Base-by-base conservation (phyloP, 2,888 invertebrate species). In the Pyralis farinalis region DNA sequence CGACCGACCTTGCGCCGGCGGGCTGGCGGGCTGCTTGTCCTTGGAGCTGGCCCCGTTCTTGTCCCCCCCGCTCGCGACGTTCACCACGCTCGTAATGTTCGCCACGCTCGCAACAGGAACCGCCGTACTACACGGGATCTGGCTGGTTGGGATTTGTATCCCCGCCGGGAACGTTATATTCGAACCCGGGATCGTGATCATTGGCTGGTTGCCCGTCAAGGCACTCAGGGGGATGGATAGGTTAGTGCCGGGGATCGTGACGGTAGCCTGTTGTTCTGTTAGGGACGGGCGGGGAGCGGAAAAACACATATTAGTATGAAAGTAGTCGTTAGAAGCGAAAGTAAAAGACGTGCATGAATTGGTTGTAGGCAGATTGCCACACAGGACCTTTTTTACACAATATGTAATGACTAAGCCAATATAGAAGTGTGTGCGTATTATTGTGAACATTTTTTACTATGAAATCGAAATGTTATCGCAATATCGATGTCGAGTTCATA, bases 221-320 rank as follows among this genome's bases (percentile, higher is more conserved):
- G 87, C 85, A 68, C 79, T 81, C 63, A 90, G 58, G 39, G 92
- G 92, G 56, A 92, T 91, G 64, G 90, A 83, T 56, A 92, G 84
- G 77, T 92, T 92, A 62, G 92, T 92, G 67, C 92, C 92, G 42
- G 92, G 92, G 58, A 92, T 91, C 38, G 90, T 90, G 58, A 92
- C 77, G 47, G 91, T 84, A 51, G 92, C 85, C 71, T 83, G 85
- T 62, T 87, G 88, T 62, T 88, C 88, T 87, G 86, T 75, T 72
- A 74, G 72, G 65, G 63, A 58, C 53, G 38, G 47, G 53, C 34
- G 47, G 55, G 58, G 62, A 47, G 62, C 63, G 72, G 72, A 70
- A 76, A 75, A 77, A 80, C 74, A 80, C 58, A 71, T 63, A 86
- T 87, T 87, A 87, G 87, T 87, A 82, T 71, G 81, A 71, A 53